Evolutionary conservation across 1,140 invertebrate genomes (phyloP), one percentile per base, ranked within the genome.

Genomic region (Cyrtorhinus lividipennis): DNA sequence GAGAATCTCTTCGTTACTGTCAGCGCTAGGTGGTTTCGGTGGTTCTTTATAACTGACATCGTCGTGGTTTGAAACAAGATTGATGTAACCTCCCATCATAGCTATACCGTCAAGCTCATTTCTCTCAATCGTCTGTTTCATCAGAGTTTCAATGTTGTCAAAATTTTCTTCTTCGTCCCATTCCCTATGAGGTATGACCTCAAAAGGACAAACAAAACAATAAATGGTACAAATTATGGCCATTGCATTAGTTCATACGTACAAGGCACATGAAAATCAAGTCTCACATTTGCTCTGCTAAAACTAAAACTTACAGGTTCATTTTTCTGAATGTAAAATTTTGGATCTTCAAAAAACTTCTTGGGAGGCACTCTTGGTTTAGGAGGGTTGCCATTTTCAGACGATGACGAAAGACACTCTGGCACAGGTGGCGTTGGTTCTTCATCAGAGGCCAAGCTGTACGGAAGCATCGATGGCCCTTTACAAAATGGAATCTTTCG

Each of bases 121-220:
- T 15, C 5, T 22, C 5, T 53, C 48, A 13, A 5, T 22, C 8
- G 8, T 53, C 20, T 53, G 48, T 20, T 53, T 53, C 48, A 53
- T 53, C 10, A 53, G 18, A 13, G 48, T 53, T 53, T 53, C 48
- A 5, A 53, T 53, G 48, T 53, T 53, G 18, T 53, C 48, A 10
- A 53, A 53, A 53, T 53, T 53, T 53, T 53, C 48, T 53, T 53
- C 48, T 53, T 53, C 48, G 48, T 53, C 48, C 48, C 48, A 53
- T 20, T 15, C 10, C 3, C 18, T 20, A 15, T 8, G 10, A 10
- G 48, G 48, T 5, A 53, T 5, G 3, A 53, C 48, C 48, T 53
- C 10, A 20, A 10, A 53, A 5, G 15, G 30, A 15, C 5, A 38
- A 8, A 38, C 15, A 38, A 38, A 8, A 15, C 15, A 38, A 15